Conservation (phyloP, 2,797 vertebrate genomes). For the Malurus splendens region DNA sequence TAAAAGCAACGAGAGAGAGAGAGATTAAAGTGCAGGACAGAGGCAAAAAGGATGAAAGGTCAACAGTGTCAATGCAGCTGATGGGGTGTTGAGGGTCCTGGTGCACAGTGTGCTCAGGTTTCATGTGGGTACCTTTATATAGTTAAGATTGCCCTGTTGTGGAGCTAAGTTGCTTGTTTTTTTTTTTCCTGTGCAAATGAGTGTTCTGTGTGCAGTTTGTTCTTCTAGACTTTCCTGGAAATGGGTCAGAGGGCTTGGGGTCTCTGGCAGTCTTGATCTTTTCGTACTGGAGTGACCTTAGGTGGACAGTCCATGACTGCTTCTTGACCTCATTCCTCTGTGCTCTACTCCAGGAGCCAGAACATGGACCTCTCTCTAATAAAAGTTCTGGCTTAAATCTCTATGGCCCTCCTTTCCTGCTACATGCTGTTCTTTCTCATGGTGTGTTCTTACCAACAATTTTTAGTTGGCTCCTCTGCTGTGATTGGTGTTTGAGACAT, state of each 20-base stretch:
- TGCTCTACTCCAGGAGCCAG: not conserved
- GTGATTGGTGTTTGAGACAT: not conserved
- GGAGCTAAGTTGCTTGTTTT: not conserved
- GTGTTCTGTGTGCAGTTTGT: not conserved
- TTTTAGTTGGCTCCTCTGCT: not conserved
- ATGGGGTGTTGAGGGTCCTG: not conserved
- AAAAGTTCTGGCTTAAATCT: not conserved
- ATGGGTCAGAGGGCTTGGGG: not conserved
- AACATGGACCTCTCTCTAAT: not conserved
- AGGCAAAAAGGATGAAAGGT: not conserved
- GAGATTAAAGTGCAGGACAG: accelerated
- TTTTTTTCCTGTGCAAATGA: not conserved
- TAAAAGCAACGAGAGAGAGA: not conserved
- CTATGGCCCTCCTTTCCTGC: not conserved
- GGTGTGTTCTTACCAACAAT: not conserved
- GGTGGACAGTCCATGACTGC: not conserved
- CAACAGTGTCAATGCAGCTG: accelerated
- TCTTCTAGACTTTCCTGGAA: not conserved
- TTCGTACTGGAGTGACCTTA: not conserved
- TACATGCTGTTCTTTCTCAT: not conserved
- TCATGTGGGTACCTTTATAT: not conserved
- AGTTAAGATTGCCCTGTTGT: not conserved
- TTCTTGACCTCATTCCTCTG: not conserved
- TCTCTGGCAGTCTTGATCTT: not conserved
- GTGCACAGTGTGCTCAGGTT: not conserved